Percentiles rank a stretch among this genome's conserved stretches.
phyloP scores from a whole-genome alignment of 2,113 vertebrate species.

The Marcusenius ussheri region DNA sequence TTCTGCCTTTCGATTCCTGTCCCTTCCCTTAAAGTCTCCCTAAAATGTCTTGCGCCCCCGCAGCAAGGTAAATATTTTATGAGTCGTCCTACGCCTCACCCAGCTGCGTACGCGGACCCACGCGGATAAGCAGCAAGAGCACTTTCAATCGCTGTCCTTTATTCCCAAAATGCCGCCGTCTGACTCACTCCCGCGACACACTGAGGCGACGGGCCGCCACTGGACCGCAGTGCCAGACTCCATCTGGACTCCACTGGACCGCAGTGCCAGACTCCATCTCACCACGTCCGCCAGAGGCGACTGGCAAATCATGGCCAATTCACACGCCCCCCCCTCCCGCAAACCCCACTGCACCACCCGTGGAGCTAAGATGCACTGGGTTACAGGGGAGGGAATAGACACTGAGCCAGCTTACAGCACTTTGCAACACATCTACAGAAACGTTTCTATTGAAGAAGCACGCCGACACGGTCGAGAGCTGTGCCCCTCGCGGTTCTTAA shows the following conservation, averaged over 20 bases:
- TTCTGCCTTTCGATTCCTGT: not conserved
- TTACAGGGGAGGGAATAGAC: not conserved
- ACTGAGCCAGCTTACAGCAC: not conserved
- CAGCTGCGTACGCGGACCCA: not conserved
- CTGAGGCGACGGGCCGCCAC: not conserved
- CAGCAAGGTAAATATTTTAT: constrained; percentile 18
- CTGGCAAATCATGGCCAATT: not conserved
- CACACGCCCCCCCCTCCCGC: not conserved
- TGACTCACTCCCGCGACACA: not conserved
- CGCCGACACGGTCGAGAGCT: not conserved
- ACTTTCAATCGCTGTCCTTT: constrained; percentile 12
- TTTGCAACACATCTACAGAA: not conserved
- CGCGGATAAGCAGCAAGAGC: not conserved
- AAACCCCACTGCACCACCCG: not conserved
- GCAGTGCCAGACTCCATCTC: not conserved
- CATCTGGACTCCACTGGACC: not conserved
- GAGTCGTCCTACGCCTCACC: not conserved
- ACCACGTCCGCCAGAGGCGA: not conserved
- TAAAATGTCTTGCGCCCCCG: not conserved
- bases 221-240: not conserved
- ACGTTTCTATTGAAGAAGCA: not conserved
- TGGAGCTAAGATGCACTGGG: not conserved
- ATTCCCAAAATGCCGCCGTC: not conserved
- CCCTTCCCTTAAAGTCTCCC: not conserved
- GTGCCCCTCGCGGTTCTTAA: not conserved